Evolutionary conservation across 2,888 invertebrate genomes (phyloP), one percentile per base, ranked within the genome.

Genomic region (Apoda limacodes): DNA sequence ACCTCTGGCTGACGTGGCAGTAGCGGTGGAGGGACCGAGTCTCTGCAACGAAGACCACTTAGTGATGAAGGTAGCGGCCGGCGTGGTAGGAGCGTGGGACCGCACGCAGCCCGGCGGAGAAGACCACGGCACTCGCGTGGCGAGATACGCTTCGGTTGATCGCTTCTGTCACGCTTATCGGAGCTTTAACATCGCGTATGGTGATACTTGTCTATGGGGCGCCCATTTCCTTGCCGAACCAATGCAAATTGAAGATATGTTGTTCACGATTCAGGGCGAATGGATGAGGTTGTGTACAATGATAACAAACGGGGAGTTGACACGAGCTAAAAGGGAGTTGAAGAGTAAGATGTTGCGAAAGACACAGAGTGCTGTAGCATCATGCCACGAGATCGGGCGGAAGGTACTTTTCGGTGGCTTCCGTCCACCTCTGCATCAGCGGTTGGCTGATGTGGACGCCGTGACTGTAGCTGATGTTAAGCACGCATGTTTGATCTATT

Each of bases 181-280:
- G 69, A 88, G 94, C 11, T 98, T 99, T 72, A 95, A 96, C 67
- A 95, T 98, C 2, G 92, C 92, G 63, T 99, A 99, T 76, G 95
- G 94, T 60, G 98, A 99, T 59, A 97, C 97, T 9, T 97, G 98
- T 9, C 83, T 99, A 2, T 98, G 97, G 94, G 96, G 96, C 7
- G 84, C 92, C 19, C 93, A 95, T 59, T 94, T 89, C 46, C 87
- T 93, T 2, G 86, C 87, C 30, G 87, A 88, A 39, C 85, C 85
- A 4, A 50, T 89, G 51, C 80, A 85, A 39, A 75, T 85, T 36
- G 88, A 88, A 48, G 83, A 88, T 41, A 88, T 92, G 87, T 55
- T 90, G 20, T 84, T 66, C 55, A 83, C 87, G 40, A 72, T 94
- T 13, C 91, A 91, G 62, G 68, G 80, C 12, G 89, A 92, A 60